Evolutionary conservation across 2,797 vertebrate genomes (phyloP).

Genomic region (Leucoraja ocellata): DNA sequence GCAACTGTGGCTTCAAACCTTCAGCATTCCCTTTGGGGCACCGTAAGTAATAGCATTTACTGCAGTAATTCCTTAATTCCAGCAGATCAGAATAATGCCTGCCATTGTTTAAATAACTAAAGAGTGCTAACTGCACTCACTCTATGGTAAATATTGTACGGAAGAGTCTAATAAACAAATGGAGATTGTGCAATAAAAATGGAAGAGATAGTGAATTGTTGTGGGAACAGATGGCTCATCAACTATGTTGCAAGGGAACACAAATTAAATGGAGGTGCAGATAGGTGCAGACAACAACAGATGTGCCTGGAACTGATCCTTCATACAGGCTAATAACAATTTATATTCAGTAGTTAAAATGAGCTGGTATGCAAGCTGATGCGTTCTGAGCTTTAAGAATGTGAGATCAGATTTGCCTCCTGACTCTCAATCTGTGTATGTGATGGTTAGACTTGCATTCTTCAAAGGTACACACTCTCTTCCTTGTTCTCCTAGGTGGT

Average conservation of each 20-base stretch:
- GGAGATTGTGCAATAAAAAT: slow-evolving; percentile 13
- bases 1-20: too few relatives aligned
- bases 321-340: background rate
- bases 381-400: background rate
- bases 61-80: slow-evolving; percentile 34
- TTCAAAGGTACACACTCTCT: too few relatives aligned
- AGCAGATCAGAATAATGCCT: slow-evolving; percentile 24
- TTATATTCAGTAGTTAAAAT: slow-evolving; percentile 13
- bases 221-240: slow-evolving; percentile 32
- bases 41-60: slow-evolving; percentile 5
- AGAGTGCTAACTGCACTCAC: slow-evolving; percentile 32
- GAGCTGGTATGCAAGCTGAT: background rate
- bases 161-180: slow-evolving; percentile 9
- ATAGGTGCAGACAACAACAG: slow-evolving; percentile 31
- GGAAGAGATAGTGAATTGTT: background rate
- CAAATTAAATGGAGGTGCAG: slow-evolving; percentile 25
- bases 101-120: slow-evolving; percentile 34
- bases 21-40: background rate
- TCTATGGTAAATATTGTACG: slow-evolving; percentile 27
- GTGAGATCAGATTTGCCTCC: too few relatives aligned
- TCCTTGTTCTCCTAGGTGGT: too few relatives aligned
- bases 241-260: background rate
- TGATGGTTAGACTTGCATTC: too few relatives aligned
- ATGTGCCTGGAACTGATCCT: background rate
- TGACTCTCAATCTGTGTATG: too few relatives aligned